Evolutionary conservation across 1,140 invertebrate genomes (phyloP), one percentile per base, ranked within the genome.

Genomic region (Papilio polytes): DNA sequence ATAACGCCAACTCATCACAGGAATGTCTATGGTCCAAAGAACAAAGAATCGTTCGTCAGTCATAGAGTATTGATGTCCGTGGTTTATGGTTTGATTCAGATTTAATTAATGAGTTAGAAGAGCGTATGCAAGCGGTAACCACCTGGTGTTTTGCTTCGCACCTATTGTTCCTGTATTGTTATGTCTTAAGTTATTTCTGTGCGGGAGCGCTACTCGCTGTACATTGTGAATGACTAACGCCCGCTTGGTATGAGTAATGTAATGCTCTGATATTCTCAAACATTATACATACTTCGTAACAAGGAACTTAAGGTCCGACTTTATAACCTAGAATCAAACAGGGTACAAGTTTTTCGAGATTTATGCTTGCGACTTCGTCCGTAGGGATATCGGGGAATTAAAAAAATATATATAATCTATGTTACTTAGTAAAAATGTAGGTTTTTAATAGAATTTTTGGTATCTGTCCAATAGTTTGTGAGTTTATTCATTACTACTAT

Each of bases 81-180:
- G 6, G 22, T 70, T 26, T 70, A 70, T 31, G 63, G 63, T 70
- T 70, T 18, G 63, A 70, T 70, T 70, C 63, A 70, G 12, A 31
- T 18, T 70, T 70, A 31, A 66, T 66, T 66, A 70, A 70, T 70
- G 63, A 31, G 63, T 70, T 70, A 4, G 63, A 31, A 12, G 12
- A 31, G 13, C 63, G 63, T 70, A 31, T 26, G 63, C 63, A 70
- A 70, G 9, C 59, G 20, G 63, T 20, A 20, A 56, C 63, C 63
- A 70, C 63, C 63, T 70, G 63, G 63, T 70, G 63, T 70, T 70
- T 70, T 70, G 63, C 63, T 70, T 70, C 63, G 63, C 63, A 70
- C 63, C 63, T 31, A 70, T 70, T 70, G 63, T 70, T 70, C 63
- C 63, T 70, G 63, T 31, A 70, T 70, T 70, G 63, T 70, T 70